Percentiles rank a stretch among this genome's conserved stretches.
Evolutionary conservation across 2,888 invertebrate species (phyloP).

Genomic region (Lamellibrachia satsuma): DNA sequence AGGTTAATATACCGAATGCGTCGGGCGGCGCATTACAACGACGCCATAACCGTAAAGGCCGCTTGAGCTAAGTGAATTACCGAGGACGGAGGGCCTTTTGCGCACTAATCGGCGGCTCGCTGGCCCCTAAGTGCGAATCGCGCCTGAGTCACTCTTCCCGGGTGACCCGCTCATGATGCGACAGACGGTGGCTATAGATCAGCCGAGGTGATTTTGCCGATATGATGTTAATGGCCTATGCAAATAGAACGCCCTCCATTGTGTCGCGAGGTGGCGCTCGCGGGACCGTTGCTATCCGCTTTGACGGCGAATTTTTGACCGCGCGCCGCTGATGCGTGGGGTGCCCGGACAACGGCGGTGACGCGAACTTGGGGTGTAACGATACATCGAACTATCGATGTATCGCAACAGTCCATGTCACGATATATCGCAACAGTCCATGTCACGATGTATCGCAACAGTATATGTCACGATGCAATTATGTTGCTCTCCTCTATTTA

Average conservation of each 20-base stretch:
- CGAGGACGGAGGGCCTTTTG: background rate
- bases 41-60: background rate
- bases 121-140: background rate
- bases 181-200: background rate
- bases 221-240: constrained; percentile 7
- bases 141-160: background rate
- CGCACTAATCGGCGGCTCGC: background rate
- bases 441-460: no score
- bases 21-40: background rate
- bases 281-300: background rate
- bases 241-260: constrained; percentile 6
- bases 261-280: background rate
- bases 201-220: constrained; percentile 3
- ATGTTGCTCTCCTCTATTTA: no score
- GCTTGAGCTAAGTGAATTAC: background rate
- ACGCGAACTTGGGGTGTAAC: no score
- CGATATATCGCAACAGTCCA: no score
- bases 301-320: background rate
- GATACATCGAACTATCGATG: no score
- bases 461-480: no score
- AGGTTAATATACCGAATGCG: constrained; percentile 6
- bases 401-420: no score
- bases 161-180: background rate
- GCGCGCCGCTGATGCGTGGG: background rate
- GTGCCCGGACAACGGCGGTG: background rate